Conservation (phyloP, 2,888 invertebrate genomes). For the Notodonta ziczac region DNA sequence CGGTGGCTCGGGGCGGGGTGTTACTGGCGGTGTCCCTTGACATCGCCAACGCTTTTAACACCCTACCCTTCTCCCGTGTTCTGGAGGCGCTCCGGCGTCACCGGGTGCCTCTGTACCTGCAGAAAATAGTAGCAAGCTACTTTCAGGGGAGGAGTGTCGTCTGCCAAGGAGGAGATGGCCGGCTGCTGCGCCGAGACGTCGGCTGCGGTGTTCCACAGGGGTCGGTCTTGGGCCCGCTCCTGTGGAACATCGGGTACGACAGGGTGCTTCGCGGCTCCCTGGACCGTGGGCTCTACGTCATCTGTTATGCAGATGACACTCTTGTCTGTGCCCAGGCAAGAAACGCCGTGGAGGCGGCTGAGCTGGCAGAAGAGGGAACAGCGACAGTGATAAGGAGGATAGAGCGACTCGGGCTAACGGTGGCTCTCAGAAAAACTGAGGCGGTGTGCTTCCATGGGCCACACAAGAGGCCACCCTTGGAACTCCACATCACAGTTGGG, state of each 20-base stretch:
- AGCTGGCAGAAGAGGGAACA: neutral
- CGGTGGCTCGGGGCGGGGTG: slow-evolving; percentile 17
- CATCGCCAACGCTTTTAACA: slow-evolving; percentile 36
- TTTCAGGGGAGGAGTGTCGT: slow-evolving; percentile 9
- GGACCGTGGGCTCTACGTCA: no score
- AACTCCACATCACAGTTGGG: no score
- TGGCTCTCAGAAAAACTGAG: no score
- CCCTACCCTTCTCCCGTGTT: slow-evolving; percentile 32
- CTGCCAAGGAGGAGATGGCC: neutral
- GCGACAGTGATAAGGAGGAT: neutral
- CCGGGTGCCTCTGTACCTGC: slow-evolving; percentile 24
- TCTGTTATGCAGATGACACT: slow-evolving; percentile 32
- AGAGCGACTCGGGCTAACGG: no score
- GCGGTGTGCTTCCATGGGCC: no score
- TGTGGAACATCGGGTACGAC: no score
- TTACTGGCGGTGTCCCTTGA: slow-evolving; percentile 29
- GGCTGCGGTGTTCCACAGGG: slow-evolving; percentile 29
- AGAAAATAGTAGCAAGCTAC: slow-evolving; percentile 14
- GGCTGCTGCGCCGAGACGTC: neutral
- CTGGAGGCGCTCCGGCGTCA: slow-evolving; percentile 27
- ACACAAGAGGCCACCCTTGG: no score
- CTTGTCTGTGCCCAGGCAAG: slow-evolving; percentile 9
- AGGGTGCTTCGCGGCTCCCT: no score
- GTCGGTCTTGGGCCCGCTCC: neutral
- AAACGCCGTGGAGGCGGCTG: neutral